Percentiles rank a stretch among this genome's conserved stretches.
Conservation (phyloP, 2,113 vertebrate genomes). For the Sceloporus tristichus region DNA sequence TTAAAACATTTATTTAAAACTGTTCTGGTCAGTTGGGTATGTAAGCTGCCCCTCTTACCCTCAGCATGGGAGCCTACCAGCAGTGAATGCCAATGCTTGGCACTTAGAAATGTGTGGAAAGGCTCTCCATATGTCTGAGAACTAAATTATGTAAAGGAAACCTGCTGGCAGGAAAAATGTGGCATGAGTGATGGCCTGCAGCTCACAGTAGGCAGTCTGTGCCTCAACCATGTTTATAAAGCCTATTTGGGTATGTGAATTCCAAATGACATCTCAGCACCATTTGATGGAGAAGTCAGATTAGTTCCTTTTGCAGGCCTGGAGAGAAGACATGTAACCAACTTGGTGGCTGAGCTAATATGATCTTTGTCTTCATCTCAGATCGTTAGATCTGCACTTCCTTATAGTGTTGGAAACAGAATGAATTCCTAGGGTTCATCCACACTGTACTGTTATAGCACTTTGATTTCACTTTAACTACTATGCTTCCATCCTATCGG, state of each 20-base stretch:
- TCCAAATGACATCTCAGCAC: neutral
- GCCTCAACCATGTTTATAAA: neutral
- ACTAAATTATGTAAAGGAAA: neutral
- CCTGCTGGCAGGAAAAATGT: neutral
- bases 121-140: neutral
- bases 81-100: neutral
- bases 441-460: no score
- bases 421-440: neutral
- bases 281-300: neutral
- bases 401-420: neutral
- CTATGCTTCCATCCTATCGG: no score
- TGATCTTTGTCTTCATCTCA: neutral
- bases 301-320: neutral
- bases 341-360: neutral
- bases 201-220: neutral
- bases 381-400: neutral
- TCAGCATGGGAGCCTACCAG: neutral
- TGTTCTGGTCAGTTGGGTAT: neutral
- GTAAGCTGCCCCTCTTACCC: neutral
- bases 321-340: neutral
- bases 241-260: neutral
- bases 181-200: no score
- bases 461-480: no score
- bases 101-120: neutral
- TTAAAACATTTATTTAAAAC: no score